A percentile compares a stretch with the other conserved stretches of the same genome.
Conservation (phyloP, 2,113 vertebrate genomes). For the Epinephelus fuscoguttatus region DNA sequence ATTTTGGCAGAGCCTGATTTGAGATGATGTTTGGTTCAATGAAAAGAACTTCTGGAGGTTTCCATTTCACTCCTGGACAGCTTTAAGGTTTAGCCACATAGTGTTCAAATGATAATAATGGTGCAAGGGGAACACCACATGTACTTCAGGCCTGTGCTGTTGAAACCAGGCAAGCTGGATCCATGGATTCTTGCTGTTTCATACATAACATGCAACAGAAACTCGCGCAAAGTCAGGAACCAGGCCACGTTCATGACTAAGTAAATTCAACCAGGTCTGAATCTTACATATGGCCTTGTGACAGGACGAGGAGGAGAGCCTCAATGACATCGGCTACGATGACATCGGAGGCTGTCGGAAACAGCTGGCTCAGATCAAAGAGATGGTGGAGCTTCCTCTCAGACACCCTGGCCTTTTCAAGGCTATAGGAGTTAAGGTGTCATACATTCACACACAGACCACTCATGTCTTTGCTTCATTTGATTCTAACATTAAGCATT, state of each 20-base stretch:
- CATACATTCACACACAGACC: background rate
- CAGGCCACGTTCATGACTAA: background rate
- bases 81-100: background rate
- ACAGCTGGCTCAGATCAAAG: constrained; percentile 96
- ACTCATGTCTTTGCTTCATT: background rate
- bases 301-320: constrained; percentile 95
- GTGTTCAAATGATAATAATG: background rate
- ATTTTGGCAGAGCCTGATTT: no score
- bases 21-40: no score
- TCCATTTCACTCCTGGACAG: background rate
- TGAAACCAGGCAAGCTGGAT: background rate
- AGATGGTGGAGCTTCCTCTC: constrained; percentile 97
- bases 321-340: constrained; percentile 96
- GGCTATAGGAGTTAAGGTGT: constrained; percentile 95
- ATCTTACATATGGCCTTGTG: background rate
- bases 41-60: no score
- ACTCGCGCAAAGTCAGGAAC: background rate
- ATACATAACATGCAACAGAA: background rate
- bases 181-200: background rate
- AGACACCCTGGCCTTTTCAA: constrained; percentile 96
- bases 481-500: background rate
- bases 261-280: background rate
- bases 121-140: background rate
- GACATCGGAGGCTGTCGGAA: constrained; percentile 96
- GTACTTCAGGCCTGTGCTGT: no score